Percentiles rank a stretch among this genome's conserved stretches.
phyloP scores from a whole-genome alignment of 2,888 invertebrate genomes.

The Dolomedes plantarius region DNA sequence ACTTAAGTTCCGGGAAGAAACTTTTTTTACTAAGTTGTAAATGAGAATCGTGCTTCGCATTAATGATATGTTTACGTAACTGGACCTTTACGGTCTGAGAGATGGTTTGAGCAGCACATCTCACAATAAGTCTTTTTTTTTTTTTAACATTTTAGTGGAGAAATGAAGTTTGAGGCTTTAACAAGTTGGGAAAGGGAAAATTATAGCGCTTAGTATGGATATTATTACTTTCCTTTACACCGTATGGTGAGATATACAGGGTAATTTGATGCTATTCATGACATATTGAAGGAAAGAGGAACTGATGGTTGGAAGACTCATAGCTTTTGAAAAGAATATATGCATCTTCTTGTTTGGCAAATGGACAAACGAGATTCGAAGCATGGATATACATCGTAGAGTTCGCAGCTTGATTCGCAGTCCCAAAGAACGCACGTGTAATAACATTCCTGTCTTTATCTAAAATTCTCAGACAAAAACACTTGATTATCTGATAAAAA shows the following conservation, averaged over 20 bases:
- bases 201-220: neutral
- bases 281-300: too few species aligned
- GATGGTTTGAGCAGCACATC: neutral
- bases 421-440: too few species aligned
- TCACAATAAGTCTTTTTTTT: neutral
- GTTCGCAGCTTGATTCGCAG: too few species aligned
- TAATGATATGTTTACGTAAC: slow-evolving; percentile 3
- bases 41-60: neutral
- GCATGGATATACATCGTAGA: too few species aligned
- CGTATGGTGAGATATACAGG: neutral
- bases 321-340: too few species aligned
- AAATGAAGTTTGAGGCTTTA: neutral
- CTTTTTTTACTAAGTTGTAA: neutral
- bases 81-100: neutral
- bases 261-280: neutral
- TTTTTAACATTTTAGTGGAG: neutral
- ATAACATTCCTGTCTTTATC: too few species aligned
- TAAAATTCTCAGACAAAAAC: too few species aligned
- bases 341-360: too few species aligned
- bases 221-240: neutral
- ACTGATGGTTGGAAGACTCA: too few species aligned
- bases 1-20: slow-evolving; percentile 5
- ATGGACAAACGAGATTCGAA: too few species aligned
- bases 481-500: too few species aligned
- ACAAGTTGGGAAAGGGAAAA: neutral